These are phyloP conservation scores for Hemitrygon akajei DNA, from an alignment of 2,797 vertebrate species.

Conservation along the genomic window DNA sequence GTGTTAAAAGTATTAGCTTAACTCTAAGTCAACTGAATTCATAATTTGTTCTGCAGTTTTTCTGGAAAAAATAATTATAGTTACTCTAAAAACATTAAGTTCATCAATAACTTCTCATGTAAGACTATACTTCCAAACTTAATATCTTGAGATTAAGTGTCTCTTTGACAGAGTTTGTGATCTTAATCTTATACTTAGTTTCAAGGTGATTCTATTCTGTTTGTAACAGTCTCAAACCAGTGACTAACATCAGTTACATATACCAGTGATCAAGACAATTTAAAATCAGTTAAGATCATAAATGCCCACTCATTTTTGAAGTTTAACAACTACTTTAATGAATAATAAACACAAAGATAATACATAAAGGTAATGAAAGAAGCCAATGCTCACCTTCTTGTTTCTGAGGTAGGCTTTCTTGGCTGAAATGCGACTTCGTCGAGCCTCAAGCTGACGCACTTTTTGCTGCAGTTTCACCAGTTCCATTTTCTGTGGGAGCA, in stretches of 20 bases:
- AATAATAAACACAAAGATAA: background rate
- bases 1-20: background rate
- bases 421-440: slow-evolving; percentile 85
- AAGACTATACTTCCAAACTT: background rate
- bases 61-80: background rate
- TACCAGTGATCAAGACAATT: background rate
- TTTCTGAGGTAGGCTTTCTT: slow-evolving; percentile 99
- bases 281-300: background rate
- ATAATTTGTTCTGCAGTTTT: background rate
- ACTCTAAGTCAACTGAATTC: background rate
- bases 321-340: background rate
- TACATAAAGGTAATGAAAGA: background rate
- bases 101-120: background rate
- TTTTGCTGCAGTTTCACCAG: slow-evolving; percentile 77
- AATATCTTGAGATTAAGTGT: background rate
- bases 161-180: background rate
- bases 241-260: background rate
- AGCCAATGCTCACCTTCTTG: slow-evolving; percentile 77
- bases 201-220: background rate
- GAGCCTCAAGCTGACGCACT: slow-evolving; percentile 85
- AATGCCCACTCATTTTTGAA: background rate
- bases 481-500: slow-evolving; percentile 72
- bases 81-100: background rate
- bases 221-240: background rate
- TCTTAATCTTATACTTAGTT: background rate